A percentile compares a stretch with the other conserved stretches of the same genome.
Evolutionary conservation across 2,888 invertebrate species (phyloP).

Genomic region (Drosophila quasianomalipes): DNA sequence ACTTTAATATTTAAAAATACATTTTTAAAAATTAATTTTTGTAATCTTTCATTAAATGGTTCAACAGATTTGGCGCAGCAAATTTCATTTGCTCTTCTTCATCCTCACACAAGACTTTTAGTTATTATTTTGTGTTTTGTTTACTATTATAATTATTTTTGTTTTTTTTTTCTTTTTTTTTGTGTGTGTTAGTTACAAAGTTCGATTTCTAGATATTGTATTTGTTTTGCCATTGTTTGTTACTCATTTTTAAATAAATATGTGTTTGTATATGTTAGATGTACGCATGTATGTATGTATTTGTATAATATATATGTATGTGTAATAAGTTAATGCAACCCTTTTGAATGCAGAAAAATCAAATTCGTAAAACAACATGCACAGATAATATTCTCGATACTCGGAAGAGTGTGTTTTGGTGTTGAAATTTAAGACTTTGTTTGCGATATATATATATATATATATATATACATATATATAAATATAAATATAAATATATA

Average conservation of each 20-base stretch:
- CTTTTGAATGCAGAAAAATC: conserved; percentile 59
- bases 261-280: conserved; percentile 53
- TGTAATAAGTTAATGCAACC: conserved; percentile 79
- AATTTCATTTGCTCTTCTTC: conserved; percentile 75
- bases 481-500: conserved; percentile 31
- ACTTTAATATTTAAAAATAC: conserved; percentile 74
- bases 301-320: conserved; percentile 39
- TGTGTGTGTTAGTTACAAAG: conserved; percentile 52
- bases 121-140: conserved; percentile 44
- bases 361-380: conserved; percentile 61
- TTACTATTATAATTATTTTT: conserved; percentile 21
- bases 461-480: conserved; percentile 37
- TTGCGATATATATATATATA: conserved; percentile 37
- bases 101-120: conserved; percentile 70
- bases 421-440: conserved; percentile 56
- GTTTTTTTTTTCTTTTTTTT: conserved; percentile 11
- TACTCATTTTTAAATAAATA: conserved; percentile 67
- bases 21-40: conserved; percentile 78
- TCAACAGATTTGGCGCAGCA: conserved; percentile 81
- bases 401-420: conserved; percentile 38
- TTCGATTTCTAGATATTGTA: conserved; percentile 46
- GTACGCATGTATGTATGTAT: conserved; percentile 51
- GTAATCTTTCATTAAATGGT: conserved; percentile 78
- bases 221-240: conserved; percentile 23
- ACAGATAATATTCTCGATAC: conserved; percentile 32